A percentile compares a stretch with the other conserved stretches of the same genome.
These are phyloP conservation scores for Cephus cinctus DNA, from an alignment of 1,140 invertebrate species.

Conservation along the genomic window DNA sequence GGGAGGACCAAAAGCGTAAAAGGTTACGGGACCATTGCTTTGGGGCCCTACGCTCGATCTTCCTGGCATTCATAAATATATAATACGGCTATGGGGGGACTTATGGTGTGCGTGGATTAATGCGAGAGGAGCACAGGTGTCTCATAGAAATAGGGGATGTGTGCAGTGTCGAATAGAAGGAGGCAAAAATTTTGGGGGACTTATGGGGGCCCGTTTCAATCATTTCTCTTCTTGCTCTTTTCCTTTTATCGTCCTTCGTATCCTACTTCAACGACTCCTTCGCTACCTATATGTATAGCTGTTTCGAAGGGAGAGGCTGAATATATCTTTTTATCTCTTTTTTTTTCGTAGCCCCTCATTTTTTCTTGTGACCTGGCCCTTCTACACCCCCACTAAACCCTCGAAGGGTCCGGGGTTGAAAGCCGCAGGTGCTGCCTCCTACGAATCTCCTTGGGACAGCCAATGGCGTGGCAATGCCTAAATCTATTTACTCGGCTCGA, in stretches of 20 bases:
- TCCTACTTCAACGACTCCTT: no score
- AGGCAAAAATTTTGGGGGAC: conserved; percentile 11
- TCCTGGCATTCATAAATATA: conserved; percentile 21
- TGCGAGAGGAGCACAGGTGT: conserved; percentile 17
- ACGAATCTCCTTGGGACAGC: conserved; percentile 5
- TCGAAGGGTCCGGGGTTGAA: conserved; percentile 35
- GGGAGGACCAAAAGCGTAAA: neutral
- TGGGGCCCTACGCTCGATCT: conserved; percentile 5
- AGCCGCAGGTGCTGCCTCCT: conserved; percentile 37
- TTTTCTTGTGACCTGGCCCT: conserved; percentile 28
- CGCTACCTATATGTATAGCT: no score
- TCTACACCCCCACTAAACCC: conserved; percentile 24
- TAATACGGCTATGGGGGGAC: conserved; percentile 23
- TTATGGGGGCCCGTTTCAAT: conserved; percentile 6
- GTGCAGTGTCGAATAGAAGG: neutral
- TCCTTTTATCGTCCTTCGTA: no score
- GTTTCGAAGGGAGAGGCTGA: no score
- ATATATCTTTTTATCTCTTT: conserved; percentile 25
- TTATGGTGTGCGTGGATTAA: conserved; percentile 32
- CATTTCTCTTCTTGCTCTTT: no score
- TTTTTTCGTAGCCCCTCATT: conserved; percentile 6
- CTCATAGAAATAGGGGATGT: neutral
- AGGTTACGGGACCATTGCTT: conserved; percentile 3
- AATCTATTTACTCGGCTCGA: neutral
- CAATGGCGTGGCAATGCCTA: conserved; percentile 1